Conservation (phyloP, 2,888 invertebrate genomes). For the Synergus umbraculus region DNA sequence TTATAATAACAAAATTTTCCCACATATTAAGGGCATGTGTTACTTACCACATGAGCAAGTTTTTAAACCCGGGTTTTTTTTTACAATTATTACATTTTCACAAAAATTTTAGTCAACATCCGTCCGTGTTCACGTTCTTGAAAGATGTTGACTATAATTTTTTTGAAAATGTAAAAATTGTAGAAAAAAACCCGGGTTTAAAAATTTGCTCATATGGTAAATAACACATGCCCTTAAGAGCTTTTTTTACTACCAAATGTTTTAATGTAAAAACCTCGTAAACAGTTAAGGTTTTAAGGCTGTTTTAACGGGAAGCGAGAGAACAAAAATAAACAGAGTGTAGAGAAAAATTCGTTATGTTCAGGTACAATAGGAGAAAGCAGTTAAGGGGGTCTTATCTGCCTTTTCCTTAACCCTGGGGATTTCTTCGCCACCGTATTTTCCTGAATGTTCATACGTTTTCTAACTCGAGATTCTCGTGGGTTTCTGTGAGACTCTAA, state of each 20-base stretch:
- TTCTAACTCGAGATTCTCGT: neutral
- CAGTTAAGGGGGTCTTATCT: conserved; percentile 18
- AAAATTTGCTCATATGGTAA: too few species aligned
- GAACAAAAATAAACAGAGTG: neutral
- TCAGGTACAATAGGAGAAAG: conserved; percentile 3
- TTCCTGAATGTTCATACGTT: neutral
- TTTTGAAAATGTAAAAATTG: too few species aligned
- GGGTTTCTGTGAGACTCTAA: neutral
- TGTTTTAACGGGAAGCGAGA: neutral
- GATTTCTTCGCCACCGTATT: neutral
- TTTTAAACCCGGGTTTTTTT: too few species aligned
- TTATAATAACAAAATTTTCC: neutral
- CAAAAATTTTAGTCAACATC: too few species aligned
- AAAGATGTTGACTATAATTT: too few species aligned
- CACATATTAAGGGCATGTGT: too few species aligned
- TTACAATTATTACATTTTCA: too few species aligned
- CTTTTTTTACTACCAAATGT: neutral
- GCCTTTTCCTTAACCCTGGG: conserved; percentile 9
- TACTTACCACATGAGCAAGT: too few species aligned
- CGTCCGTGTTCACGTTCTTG: too few species aligned
- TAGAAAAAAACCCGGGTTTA: too few species aligned
- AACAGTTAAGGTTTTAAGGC: neutral
- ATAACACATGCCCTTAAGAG: too few species aligned
- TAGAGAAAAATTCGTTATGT: neutral
- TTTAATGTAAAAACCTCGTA: neutral